Evolutionary conservation across 2,888 invertebrate species (phyloP), one percentile per base, ranked within the genome.

Genomic region (Drosophila koepferae): DNA sequence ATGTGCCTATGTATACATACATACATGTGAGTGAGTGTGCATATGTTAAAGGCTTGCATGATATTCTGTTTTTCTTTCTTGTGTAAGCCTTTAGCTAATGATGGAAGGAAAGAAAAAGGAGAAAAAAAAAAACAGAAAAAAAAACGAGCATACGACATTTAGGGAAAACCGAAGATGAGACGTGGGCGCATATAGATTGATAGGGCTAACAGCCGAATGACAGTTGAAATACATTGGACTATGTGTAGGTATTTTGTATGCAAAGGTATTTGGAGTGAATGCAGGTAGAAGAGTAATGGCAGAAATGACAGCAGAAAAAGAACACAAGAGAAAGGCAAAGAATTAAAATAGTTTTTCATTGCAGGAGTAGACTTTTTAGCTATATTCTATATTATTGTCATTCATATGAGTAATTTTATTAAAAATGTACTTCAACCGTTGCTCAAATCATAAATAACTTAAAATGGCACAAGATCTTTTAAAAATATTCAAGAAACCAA

Each of bases 41-140:
- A 63, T 53, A 23, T 71, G 56, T 63, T 65, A 85, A 86, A 75
- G 80, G 70, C 87, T 63, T 72, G 56, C 74, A 85, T 89, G 89
- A 85, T 77, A 87, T 73, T 80, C 77, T 84, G 82, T 89, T 86
- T 86, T 89, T 71, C 77, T 84, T 79, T 73, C 82, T 63, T 70
- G 71, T 80, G 71, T 82, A 89, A 89, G 85, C 84, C 89, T 85
- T 85, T 89, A 87, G 72, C 77, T 86, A 85, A 86, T 85, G 84
- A 84, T 89, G 74, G 82, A 76, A 12, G 7, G n/a, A 31, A 49
- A 6, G 49, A 66, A 70, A 28, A 28, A 5, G 28, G 28, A 28
- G 28, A 28, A 28, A 5, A 28, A 5, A 2, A 23, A 3, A 23
- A 23, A 23, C 2, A 28, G 5, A 28, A 28, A 55, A 77, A 71